Evolutionary conservation across 2,888 invertebrate genomes (phyloP).

Genomic region (Xiphydria camelus): DNA sequence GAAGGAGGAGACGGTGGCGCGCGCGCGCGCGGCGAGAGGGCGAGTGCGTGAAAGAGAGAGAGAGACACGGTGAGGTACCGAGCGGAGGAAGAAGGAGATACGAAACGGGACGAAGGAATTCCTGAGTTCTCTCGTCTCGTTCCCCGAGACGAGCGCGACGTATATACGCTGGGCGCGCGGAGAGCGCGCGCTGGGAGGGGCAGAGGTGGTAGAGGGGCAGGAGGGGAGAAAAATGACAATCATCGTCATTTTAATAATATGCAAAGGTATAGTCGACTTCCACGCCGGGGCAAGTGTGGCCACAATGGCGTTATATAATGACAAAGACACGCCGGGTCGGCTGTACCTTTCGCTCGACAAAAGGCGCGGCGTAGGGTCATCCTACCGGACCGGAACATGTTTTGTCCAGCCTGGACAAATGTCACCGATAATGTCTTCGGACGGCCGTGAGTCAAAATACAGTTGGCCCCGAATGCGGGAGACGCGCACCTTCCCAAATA

Average conservation of each 20-base stretch:
- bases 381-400: slow-evolving; percentile 58
- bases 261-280: slow-evolving; percentile 45
- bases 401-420: slow-evolving; percentile 53
- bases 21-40: slow-evolving; percentile 15
- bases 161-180: background rate
- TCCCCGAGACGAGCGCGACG: background rate
- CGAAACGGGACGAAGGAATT: slow-evolving; percentile 19
- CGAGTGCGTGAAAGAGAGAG: slow-evolving; percentile 5
- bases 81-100: background rate
- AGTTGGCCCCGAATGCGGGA: slow-evolving; percentile 4
- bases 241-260: slow-evolving; percentile 59
- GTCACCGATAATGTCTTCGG: slow-evolving; percentile 47
- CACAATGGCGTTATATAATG: slow-evolving; percentile 59
- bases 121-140: slow-evolving; percentile 8
- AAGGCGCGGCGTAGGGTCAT: slow-evolving; percentile 58
- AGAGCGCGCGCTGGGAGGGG: slow-evolving; percentile 8
- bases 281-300: slow-evolving; percentile 55
- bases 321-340: slow-evolving; percentile 55
- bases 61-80: too few species aligned
- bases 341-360: slow-evolving; percentile 56
- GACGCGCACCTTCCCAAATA: too few species aligned
- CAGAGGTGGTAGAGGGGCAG: slow-evolving; percentile 16
- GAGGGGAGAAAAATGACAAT: slow-evolving; percentile 55
- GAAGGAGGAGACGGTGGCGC: too few species aligned
- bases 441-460: slow-evolving; percentile 44